Evolutionary conservation across 2,797 vertebrate species (phyloP).

Genomic region (Mormyrus hasselquistii): DNA sequence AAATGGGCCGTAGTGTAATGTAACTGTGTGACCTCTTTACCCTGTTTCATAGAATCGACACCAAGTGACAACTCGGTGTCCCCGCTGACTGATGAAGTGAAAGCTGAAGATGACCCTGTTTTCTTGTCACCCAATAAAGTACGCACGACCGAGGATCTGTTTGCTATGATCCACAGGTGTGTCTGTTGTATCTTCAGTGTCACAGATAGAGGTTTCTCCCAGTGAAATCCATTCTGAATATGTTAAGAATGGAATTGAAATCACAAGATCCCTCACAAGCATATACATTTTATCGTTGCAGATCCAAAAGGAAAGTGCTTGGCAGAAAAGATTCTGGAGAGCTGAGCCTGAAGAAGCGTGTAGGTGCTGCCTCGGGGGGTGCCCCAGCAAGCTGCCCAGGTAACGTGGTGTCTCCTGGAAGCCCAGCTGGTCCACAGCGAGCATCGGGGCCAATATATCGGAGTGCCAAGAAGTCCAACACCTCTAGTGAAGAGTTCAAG

Average conservation of each 20-base stretch:
- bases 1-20: not conserved
- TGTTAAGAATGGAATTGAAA: not conserved
- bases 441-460: slow-evolving; percentile 92
- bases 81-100: slow-evolving; percentile 84
- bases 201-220: not conserved
- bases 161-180: slow-evolving; percentile 98
- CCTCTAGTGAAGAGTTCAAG: slow-evolving; percentile 97
- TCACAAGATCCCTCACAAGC: not conserved
- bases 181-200: slow-evolving; percentile 18
- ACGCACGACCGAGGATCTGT: slow-evolving; percentile 94
- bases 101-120: slow-evolving; percentile 78
- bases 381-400: slow-evolving; percentile 36
- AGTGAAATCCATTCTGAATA: not conserved
- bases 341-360: slow-evolving; percentile 69
- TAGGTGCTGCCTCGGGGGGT: slow-evolving; percentile 55
- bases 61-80: slow-evolving; percentile 87
- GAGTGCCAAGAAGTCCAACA: slow-evolving; percentile 94
- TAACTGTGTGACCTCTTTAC: not conserved
- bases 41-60: slow-evolving; percentile 76
- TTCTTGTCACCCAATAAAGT: slow-evolving; percentile 89
- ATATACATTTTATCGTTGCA: slow-evolving; percentile 50
- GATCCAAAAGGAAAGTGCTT: slow-evolving; percentile 97
- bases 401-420: slow-evolving; percentile 37
- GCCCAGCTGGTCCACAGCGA: slow-evolving; percentile 67
- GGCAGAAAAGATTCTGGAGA: slow-evolving; percentile 97